Evolutionary conservation across 2,113 vertebrate species (phyloP), one percentile per base, ranked within the genome.

Genomic region (Crypturellus undulatus): DNA sequence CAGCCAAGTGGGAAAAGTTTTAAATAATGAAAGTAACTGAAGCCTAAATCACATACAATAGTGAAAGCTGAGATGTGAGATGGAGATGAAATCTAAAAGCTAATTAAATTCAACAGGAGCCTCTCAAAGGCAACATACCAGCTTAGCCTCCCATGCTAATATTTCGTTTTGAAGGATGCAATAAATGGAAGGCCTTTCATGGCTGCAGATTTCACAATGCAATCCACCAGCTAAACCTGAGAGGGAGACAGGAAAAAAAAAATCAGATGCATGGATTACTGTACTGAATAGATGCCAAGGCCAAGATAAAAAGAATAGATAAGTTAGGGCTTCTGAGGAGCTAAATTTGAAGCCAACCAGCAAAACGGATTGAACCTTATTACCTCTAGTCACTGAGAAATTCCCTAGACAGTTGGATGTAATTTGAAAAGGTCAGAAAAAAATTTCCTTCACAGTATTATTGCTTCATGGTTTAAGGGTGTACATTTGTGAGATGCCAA

Each of bases 381-480:
- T 98, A 98, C 97, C 97, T 98, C 96, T 92, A 97, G 97, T 98
- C 97, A 97, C 97, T 97, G 97, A 97, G 97, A 98, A 98, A 98
- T 98, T 98, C 98, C 97, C 98, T 52, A 98, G 98, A 98, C 95
- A 97, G 97, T 97, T 96, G 97, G 97, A 98, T 98, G 98, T 96
- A 98, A 98, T 98, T 98, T 98, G 97, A 98, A 98, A 98, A 98
- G 98, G 97, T 98, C 97, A 98, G 97, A 90, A 96, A 97, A 97
- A 97, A 97, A 97, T 94, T 97, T 97, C 96, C 96, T 97, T 93
- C 97, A 84, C 96, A 94, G 96, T 96, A 96, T 97, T 98, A 97
- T 95, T 95, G 96, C 96, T 97, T 94, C 94, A 94, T 96, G 97
- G 96, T 98, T 98, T 98, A 97, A 98, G 95, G 97, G 97, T 97